Percentiles rank a stretch among this genome's conserved stretches.
phyloP scores from a whole-genome alignment of 2,888 invertebrate genomes.

The Epsilonema sp. region DNA sequence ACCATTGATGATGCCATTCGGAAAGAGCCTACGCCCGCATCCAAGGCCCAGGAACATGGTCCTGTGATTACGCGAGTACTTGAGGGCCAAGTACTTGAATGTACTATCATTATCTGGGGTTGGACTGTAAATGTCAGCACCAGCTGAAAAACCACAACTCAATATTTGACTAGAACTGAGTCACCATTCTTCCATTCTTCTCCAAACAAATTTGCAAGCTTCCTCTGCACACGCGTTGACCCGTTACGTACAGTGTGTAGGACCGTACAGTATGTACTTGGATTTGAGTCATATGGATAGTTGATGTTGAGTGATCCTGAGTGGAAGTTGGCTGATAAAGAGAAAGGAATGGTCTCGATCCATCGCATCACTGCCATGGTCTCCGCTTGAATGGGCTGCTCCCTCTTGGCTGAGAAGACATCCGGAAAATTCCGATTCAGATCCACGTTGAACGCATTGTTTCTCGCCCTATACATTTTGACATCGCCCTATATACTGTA shows the following conservation, averaged over 20 bases:
- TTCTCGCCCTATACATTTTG: no score
- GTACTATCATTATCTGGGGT: slow-evolving; percentile 60
- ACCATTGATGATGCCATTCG: slow-evolving; percentile 66
- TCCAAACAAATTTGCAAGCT: no score
- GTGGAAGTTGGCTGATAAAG: slow-evolving; percentile 76
- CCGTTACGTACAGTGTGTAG: no score
- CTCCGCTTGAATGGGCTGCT: slow-evolving; percentile 56
- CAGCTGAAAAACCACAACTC: no score
- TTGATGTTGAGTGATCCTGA: slow-evolving; percentile 39
- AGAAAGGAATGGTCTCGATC: slow-evolving; percentile 77
- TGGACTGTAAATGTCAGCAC: no score
- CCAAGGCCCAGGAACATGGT: slow-evolving; percentile 43
- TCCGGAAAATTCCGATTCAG: slow-evolving; percentile 90
- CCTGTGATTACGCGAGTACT: slow-evolving; percentile 52
- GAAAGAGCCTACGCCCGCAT: slow-evolving; percentile 43
- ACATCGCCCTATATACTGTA: no score
- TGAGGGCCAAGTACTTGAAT: slow-evolving; percentile 55
- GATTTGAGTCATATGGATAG: slow-evolving; percentile 28
- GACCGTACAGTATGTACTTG: no score
- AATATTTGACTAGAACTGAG: no score
- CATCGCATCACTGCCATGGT: slow-evolving; percentile 80
- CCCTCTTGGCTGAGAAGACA: slow-evolving; percentile 44
- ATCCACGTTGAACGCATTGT: slow-evolving; percentile 70
- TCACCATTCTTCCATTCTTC: no score
- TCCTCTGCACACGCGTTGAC: no score